Conservation (phyloP, 2,113 vertebrate species). For the Phasianus colchicus region DNA sequence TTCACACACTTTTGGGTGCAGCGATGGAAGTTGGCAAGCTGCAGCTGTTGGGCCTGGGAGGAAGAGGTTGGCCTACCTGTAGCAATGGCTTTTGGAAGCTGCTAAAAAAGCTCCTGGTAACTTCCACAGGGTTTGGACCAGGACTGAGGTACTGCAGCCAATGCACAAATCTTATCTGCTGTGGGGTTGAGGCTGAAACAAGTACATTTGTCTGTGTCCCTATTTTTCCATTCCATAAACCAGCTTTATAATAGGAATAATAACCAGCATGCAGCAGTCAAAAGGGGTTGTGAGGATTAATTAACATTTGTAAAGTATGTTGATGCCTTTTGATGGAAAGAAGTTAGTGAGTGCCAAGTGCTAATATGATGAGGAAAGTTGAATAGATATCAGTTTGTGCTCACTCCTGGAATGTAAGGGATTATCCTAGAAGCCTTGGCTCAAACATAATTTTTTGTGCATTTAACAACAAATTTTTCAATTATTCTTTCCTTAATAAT, state of each 20-base stretch:
- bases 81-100: not conserved
- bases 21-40: not conserved
- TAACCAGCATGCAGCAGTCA: not conserved
- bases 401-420: not conserved
- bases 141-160: not conserved
- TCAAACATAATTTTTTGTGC: not conserved
- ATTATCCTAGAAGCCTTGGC: not conserved
- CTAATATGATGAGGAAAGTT: not conserved
- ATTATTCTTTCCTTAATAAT: not conserved
- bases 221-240: not conserved
- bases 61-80: not conserved
- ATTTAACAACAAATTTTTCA: not conserved
- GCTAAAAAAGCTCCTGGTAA: not conserved
- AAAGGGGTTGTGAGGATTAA: not conserved
- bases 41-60: not conserved
- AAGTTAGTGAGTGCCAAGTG: not conserved
- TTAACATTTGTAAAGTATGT: not conserved
- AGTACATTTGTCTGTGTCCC: fast-evolving
- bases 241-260: not conserved
- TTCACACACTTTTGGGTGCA: not conserved
- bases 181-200: not conserved
- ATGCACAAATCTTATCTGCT: not conserved
- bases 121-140: not conserved
- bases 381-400: not conserved
- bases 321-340: not conserved